Percentiles rank a stretch among this genome's conserved stretches.
Conservation (phyloP, 1,140 invertebrate genomes). For the Drosophila rhopaloa region DNA sequence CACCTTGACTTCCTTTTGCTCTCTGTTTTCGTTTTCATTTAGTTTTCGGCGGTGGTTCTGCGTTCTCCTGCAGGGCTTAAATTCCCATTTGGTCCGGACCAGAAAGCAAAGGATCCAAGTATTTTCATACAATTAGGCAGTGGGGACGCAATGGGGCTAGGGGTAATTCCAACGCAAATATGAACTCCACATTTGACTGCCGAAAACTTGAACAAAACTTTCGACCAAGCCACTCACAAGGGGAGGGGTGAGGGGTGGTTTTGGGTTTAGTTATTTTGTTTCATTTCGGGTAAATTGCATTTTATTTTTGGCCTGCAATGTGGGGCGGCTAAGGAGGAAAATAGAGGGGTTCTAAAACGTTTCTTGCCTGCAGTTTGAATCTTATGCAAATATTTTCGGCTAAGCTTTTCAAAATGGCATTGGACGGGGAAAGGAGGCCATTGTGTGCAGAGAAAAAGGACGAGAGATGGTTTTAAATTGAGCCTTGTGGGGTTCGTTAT, state of each 20-base stretch:
- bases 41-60: constrained; percentile 11
- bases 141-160: neutral
- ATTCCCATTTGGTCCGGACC: constrained; percentile 54
- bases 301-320: constrained; percentile 53
- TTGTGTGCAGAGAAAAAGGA: constrained; percentile 34
- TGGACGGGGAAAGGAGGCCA: constrained; percentile 36
- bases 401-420: constrained; percentile 68
- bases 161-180: constrained; percentile 45
- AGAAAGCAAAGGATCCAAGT: constrained; percentile 58
- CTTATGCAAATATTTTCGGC: constrained; percentile 81
- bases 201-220: constrained; percentile 55
- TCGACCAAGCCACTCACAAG: constrained; percentile 37
- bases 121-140: constrained; percentile 80
- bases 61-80: constrained; percentile 38
- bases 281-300: constrained; percentile 68
- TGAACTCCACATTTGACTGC: constrained; percentile 62
- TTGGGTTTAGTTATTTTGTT: constrained; percentile 55
- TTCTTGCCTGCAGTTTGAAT: constrained; percentile 77
- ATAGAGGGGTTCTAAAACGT: constrained; percentile 33
- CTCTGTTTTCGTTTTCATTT: constrained; percentile 20
- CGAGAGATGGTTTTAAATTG: constrained; percentile 60
- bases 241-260: neutral
- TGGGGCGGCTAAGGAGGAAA: neutral
- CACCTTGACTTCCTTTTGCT: constrained; percentile 30
- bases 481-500: constrained; percentile 50